Conservation (phyloP, 2,888 invertebrate species). For the Pristionchus mayeri region DNA sequence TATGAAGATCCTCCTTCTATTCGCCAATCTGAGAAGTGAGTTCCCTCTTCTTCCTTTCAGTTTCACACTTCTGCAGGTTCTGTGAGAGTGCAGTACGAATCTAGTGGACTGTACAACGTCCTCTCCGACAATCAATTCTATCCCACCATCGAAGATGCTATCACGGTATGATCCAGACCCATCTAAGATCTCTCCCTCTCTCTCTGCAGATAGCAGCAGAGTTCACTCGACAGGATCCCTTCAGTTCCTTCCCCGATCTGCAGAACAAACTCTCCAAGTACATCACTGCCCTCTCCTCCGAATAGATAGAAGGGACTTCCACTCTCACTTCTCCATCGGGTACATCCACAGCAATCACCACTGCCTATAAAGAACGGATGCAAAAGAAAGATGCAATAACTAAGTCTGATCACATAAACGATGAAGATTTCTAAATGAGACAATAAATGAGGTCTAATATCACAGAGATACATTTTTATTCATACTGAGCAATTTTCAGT, state of each 20-base stretch:
- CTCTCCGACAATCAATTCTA: constrained; percentile 54
- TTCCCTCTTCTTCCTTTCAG: neutral
- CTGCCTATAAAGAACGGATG: no score
- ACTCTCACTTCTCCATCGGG: no score
- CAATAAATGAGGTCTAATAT: neutral
- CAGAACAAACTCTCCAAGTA: constrained; percentile 30
- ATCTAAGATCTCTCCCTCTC: neutral
- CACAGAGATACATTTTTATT: constrained; percentile 1
- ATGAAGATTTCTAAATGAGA: no score
- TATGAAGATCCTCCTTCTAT: constrained; percentile 54
- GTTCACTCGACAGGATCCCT: constrained; percentile 10
- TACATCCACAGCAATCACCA: no score
- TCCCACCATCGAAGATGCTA: constrained; percentile 58
- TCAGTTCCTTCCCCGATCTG: constrained; percentile 45
- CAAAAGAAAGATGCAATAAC: no score
- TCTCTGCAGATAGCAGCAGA: constrained; percentile 2
- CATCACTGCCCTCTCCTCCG: neutral
- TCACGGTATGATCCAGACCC: constrained; percentile 16
- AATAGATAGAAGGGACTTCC: neutral
- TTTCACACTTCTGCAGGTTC: constrained; percentile 51
- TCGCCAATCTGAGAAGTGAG: constrained; percentile 61
- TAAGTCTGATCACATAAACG: no score
- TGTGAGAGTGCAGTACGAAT: constrained; percentile 57
- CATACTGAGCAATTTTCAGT: constrained; percentile 14
- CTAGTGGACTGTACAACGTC: constrained; percentile 55